Evolutionary conservation across 2,113 vertebrate species (phyloP), one percentile per base, ranked within the genome.

Genomic region (Leucoraja erinaceus): DNA sequence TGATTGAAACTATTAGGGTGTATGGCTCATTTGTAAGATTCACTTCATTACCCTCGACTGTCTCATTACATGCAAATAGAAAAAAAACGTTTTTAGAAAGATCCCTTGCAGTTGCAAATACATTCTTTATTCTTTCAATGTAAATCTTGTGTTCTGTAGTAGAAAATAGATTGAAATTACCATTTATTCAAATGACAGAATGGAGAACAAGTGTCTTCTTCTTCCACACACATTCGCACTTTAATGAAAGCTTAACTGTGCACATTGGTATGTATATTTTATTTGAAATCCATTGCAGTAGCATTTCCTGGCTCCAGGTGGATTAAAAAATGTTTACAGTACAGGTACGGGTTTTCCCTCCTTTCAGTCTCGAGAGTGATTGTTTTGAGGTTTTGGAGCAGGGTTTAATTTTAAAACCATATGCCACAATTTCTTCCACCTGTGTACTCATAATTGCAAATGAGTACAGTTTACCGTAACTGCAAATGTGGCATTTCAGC

Each of bases 11-110:
- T 90, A 93, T 94, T 91, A 75, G 74, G n/a, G 33, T 66, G 28
- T 25, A 66, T 59, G 92, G 56, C 86, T 93, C 56, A 63, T 93
- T 94, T 94, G 79, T 93, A 92, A 16, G 77, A 93, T 93, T 91
- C 75, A 91, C 93, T 93, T 93, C 93, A 93, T 93, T 94, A 93
- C 59, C 59, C 90, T n/a, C 68, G 38, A n/a, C 79, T 16, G 47
- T 93, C 22, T 18, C 84, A 93, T 93, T 54, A 70, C 77, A 83
- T 70, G 75, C 54, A 22, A 93, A 90, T 90, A 93, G 77, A 70
- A 74, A 86, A 93, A 81, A 38, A 54, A 81, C 81, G 74, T 93
- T 72, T 91, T 47, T 70, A 91, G 63, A 33, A 47, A 72, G 68
- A 91, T 91, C 28, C 90, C 66, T 47, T 74, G 68, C 90, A 47